Evolutionary conservation across 2,797 vertebrate genomes (phyloP), one percentile per base, ranked within the genome.

Genomic region (Pampus argenteus): DNA sequence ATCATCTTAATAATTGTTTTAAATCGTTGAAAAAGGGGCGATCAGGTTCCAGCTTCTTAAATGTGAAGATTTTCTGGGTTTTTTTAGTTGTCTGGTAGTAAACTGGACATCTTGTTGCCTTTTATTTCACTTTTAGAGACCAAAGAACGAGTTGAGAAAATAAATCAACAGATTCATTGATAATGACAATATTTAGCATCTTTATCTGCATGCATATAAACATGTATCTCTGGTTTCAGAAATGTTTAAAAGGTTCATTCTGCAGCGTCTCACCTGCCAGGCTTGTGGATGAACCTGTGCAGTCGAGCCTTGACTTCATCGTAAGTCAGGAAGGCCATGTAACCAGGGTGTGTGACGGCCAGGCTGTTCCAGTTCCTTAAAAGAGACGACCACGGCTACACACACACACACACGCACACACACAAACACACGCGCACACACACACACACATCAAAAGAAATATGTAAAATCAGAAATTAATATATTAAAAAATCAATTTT

Each of bases 321-420:
- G 28, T 99, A 99, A 0, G 98, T 99, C 18, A 99, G 92, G 90
- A 99, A 99, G 84, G 98, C 98, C 97, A 99, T 99, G 80, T 99
- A 99, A 2, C 98, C 98, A 0, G 98, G 96, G 51, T 99, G 97
- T 72, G 98, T 99, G 87, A 99, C 98, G 0, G 98, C 98, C 60
- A 99, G 94, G 79, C 97, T 98, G 86, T 99, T 99, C 98, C 98
- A 99, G 92, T 99, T 99, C 91, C 98, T 95, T 71, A 99, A 91
- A 85, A 99, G 87, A 54, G 98, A 99, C 0, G 97, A 99, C 98
- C 98, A 99, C 0, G 98, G 98, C 98, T 98, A 76, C 47, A 83
- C 50, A 66, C 28, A 70, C n/a, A 63, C 44, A 84, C 34, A 65
- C n/a, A 61, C 49, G 58, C 20, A 67, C 13, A 63, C 9, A 61